Base-by-base conservation (phyloP, 2,888 invertebrate genomes). In the Rhynchonema sp. region DNA sequence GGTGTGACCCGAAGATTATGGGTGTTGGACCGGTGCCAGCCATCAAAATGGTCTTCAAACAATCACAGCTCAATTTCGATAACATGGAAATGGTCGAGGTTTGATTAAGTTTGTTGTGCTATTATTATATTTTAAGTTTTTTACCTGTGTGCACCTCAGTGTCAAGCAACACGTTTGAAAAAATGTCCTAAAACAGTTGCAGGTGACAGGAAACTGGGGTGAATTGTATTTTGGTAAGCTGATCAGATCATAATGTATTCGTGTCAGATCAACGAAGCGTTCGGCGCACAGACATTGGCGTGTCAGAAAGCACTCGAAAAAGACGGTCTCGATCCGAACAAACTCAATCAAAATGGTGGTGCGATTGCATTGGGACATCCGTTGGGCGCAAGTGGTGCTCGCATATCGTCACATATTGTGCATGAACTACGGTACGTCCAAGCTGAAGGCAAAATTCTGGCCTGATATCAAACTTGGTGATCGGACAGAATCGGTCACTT, bases 21-120 rank as follows among this genome's bases (percentile, higher is more conserved):
- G 96, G 94, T 59, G 85, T 92, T 67, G 94, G 94, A 0, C 96
- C 96, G 1, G 91, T 87, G 26, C 86, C 90, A 0, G 91, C 98
- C 26, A 94, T 96, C 59, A 80, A 83, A 70, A 84, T 84, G 72
- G 79, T 94, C 27, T 80, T 92, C 25, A 84, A 85, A 72, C 80
- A 80, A 60, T 80, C 87, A 55, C 86, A 86, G 57, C 79, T 87
- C 71, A 81, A 81, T 25, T 73, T 96, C 53, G 82, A 85, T 57
- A 87, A 96, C 66, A 82, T 98, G 64, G 94, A 94, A 74, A 78
- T 98, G 58, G 78, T 96, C 72, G 94, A 96, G 81, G 90, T 89
- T 74, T 69, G 68, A n/a, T n/a, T n/a, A n/a, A n/a, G n/a, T n/a
- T 46, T 46, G 13, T 46, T 46, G 13, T 46, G n/a, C n/a, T n/a